A percentile compares a stretch with the other conserved stretches of the same genome.
phyloP scores from a whole-genome alignment of 2,797 vertebrate species.

The Sus cebifrons region DNA sequence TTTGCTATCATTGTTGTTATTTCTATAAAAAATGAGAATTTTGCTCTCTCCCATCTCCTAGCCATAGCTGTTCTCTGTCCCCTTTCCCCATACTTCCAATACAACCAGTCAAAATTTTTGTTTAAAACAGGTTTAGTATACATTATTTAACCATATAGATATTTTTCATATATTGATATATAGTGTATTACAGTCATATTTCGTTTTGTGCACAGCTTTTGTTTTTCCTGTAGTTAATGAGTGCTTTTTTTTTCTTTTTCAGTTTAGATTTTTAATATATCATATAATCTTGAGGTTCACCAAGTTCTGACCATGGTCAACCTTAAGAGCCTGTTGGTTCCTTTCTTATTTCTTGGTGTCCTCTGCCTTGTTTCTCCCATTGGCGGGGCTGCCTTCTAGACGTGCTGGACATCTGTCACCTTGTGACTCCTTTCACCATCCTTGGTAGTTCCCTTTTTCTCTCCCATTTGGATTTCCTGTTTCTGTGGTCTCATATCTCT shows the following conservation, averaged over 20 bases:
- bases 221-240: background rate
- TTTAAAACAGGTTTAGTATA: background rate
- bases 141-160: background rate
- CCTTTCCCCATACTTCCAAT: background rate
- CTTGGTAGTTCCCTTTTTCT: background rate
- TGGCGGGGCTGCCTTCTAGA: background rate
- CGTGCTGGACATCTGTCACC: background rate
- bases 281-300: background rate
- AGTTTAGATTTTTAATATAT: background rate
- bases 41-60: background rate
- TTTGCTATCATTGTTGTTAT: background rate
- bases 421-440: background rate
- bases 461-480: background rate
- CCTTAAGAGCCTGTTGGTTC: background rate
- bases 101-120: background rate
- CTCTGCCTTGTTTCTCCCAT: background rate
- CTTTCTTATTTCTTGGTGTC: background rate
- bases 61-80: background rate
- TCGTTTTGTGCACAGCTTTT: background rate
- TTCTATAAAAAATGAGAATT: background rate
- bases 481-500: background rate
- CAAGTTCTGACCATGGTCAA: background rate
- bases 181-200: background rate
- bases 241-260: background rate
- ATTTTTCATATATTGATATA: background rate